Evolutionary conservation across 1,140 invertebrate species (phyloP).

Genomic region (Drosophila yakuba): DNA sequence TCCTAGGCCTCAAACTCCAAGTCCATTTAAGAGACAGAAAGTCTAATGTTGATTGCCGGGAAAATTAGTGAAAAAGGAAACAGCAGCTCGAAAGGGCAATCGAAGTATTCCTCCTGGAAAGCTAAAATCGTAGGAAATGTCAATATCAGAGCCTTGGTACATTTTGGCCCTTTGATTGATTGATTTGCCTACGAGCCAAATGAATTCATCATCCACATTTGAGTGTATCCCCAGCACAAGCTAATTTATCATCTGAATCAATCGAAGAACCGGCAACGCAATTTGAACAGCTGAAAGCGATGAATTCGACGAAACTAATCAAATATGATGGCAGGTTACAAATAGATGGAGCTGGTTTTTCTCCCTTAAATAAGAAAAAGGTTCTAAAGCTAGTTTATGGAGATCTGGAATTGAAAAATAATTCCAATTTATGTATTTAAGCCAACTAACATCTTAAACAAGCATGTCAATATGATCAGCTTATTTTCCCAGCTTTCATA

Average conservation of each 20-base stretch:
- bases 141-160: slow-evolving; percentile 29
- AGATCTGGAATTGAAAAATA: background rate
- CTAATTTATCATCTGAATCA: slow-evolving; percentile 30
- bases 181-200: slow-evolving; percentile 58
- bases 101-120: background rate
- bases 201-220: slow-evolving; percentile 70
- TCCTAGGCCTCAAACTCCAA: slow-evolving; percentile 3
- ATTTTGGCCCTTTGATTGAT: slow-evolving; percentile 55
- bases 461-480: background rate
- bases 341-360: background rate
- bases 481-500: background rate
- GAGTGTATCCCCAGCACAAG: slow-evolving; percentile 22
- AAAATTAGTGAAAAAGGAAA: slow-evolving; percentile 30
- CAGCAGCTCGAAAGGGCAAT: background rate
- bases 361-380: background rate
- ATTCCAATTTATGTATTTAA: background rate
- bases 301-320: slow-evolving; percentile 31
- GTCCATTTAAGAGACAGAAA: background rate
- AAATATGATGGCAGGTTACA: slow-evolving; percentile 7
- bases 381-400: background rate
- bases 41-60: background rate
- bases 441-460: background rate
- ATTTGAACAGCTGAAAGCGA: slow-evolving; percentile 42
- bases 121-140: slow-evolving; percentile 5
- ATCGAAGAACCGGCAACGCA: slow-evolving; percentile 4